These are phyloP conservation scores for Hirundo rustica DNA, from an alignment of 2,797 vertebrate genomes.

Conservation along the genomic window DNA sequence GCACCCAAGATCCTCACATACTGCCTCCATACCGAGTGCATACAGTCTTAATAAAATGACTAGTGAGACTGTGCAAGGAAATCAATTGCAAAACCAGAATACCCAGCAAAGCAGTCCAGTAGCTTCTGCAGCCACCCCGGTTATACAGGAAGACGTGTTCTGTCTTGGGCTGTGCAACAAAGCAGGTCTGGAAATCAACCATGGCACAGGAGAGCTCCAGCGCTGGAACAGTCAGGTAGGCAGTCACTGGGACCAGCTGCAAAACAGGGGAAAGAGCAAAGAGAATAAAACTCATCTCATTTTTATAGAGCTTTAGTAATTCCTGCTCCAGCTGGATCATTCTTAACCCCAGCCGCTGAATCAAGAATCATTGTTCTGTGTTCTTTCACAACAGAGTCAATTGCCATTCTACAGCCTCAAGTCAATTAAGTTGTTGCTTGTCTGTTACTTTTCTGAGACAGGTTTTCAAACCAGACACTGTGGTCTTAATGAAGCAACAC, in stretches of 20 bases:
- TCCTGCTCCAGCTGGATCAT: neutral
- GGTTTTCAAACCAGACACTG: neutral
- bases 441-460: neutral
- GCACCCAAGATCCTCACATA: neutral
- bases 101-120: slow-evolving; percentile 85
- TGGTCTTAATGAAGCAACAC: neutral
- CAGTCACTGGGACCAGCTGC: slow-evolving; percentile 84
- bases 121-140: slow-evolving; percentile 78
- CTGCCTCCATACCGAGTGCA: neutral
- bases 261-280: neutral
- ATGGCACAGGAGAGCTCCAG: slow-evolving; percentile 79
- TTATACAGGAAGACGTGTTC: slow-evolving; percentile 79
- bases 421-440: neutral
- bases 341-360: neutral
- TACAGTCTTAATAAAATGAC: neutral
- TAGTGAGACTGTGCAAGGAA: neutral
- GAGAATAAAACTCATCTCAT: neutral
- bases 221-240: slow-evolving; percentile 76
- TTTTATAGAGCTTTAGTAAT: neutral
- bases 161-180: slow-evolving; percentile 74
- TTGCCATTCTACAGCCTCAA: neutral
- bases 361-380: neutral
- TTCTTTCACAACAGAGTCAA: neutral
- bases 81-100: neutral
- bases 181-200: slow-evolving; percentile 86